Evolutionary conservation across 2,888 invertebrate genomes (phyloP).

Genomic region (Axea sp.): DNA sequence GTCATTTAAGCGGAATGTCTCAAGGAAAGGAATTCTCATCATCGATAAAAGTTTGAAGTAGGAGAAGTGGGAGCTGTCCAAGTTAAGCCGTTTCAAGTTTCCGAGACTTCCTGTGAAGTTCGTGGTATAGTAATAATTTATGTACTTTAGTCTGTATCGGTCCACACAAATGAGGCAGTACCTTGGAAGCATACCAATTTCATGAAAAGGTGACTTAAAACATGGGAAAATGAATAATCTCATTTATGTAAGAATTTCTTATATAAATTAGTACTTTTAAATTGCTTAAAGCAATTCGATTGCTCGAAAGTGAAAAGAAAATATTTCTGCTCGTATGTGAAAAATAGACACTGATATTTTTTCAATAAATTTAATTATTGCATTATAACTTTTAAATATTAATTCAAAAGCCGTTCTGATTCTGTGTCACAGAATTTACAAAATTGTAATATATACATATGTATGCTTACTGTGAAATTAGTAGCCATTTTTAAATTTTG

Average conservation of each 20-base stretch:
- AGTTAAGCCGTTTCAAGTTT: conserved; percentile 60
- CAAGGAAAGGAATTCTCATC: conserved; percentile 64
- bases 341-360: no score
- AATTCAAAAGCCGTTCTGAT: no score
- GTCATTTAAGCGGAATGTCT: conserved; percentile 50
- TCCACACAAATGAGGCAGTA: conserved; percentile 54
- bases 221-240: conserved; percentile 38
- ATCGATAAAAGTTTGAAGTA: conserved; percentile 72
- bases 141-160: conserved; percentile 70
- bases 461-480: no score
- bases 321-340: no score
- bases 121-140: conserved; percentile 75
- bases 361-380: no score
- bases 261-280: conserved; percentile 50
- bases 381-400: no score
- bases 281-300: no score
- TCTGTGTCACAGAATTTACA: no score
- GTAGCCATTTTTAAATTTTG: no score
- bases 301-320: no score
- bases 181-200: conserved; percentile 57
- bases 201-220: conserved; percentile 51
- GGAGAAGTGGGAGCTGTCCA: conserved; percentile 61
- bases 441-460: no score
- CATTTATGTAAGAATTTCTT: conserved; percentile 49
- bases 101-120: conserved; percentile 60